A percentile compares a stretch with the other conserved stretches of the same genome.
phyloP scores from a whole-genome alignment of 1,140 invertebrate genomes.

The Drosophila pallidifrons region DNA sequence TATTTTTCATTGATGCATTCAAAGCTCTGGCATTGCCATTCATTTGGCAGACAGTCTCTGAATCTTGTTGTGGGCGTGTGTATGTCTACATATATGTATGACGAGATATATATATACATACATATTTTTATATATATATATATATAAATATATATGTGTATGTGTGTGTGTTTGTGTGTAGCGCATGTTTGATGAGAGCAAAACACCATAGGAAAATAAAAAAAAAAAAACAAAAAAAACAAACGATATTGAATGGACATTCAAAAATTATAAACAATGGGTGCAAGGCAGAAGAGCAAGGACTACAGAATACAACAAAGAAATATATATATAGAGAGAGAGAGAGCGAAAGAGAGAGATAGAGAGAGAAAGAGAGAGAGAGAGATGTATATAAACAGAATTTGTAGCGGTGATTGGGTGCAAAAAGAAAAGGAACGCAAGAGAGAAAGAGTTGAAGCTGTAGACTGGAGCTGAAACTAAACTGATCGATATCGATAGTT shows the following conservation, averaged over 20 bases:
- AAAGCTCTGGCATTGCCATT: constrained; percentile 85
- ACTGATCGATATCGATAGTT: background rate
- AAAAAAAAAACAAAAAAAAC: constrained; percentile 29
- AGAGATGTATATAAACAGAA: too few relatives aligned
- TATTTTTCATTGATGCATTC: constrained; percentile 82
- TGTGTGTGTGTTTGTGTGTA: constrained; percentile 30
- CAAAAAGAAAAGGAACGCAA: too few relatives aligned
- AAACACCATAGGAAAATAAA: constrained; percentile 48
- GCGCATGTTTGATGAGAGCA: constrained; percentile 40
- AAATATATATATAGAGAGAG: background rate
- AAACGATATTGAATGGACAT: constrained; percentile 22
- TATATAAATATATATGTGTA: constrained; percentile 7
- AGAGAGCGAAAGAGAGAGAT: background rate
- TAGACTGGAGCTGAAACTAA: background rate
- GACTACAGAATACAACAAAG: background rate
- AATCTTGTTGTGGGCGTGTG: constrained; percentile 18
- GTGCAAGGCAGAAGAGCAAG: constrained; percentile 6
- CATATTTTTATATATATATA: background rate
- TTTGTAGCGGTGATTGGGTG: too few relatives aligned
- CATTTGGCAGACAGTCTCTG: constrained; percentile 41
- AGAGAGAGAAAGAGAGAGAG: background rate
- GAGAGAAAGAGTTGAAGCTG: background rate
- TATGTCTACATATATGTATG: constrained; percentile 6
- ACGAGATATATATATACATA: constrained; percentile 9
- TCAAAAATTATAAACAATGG: background rate